A percentile compares a stretch with the other conserved stretches of the same genome.
phyloP scores from a whole-genome alignment of 2,888 invertebrate genomes.

The Perithous albicinctus region DNA sequence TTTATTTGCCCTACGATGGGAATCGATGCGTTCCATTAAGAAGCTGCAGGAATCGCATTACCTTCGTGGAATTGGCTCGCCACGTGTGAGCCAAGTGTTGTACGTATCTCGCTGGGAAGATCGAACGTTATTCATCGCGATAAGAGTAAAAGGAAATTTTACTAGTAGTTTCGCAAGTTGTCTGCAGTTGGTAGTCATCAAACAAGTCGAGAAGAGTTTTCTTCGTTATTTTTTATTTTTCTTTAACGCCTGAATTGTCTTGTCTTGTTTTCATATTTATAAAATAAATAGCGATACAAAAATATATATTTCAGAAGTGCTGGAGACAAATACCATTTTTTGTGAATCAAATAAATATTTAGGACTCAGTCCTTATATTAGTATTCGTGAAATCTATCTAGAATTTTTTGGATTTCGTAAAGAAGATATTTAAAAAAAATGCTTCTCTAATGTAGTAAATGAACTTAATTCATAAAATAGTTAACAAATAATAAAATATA shows the following conservation, averaged over 20 bases:
- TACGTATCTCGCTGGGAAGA: slow-evolving; percentile 16
- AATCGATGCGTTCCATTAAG: slow-evolving; percentile 82
- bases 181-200: background rate
- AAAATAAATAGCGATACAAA: too few species aligned
- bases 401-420: too few species aligned
- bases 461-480: too few species aligned
- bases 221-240: background rate
- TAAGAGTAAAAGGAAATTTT: background rate
- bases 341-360: too few species aligned
- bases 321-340: too few species aligned
- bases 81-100: slow-evolving; percentile 55
- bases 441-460: too few species aligned
- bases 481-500: too few species aligned
- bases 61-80: slow-evolving; percentile 76
- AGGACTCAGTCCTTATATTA: too few species aligned
- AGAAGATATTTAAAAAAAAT: too few species aligned
- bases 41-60: slow-evolving; percentile 75
- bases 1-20: slow-evolving; percentile 80
- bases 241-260: background rate
- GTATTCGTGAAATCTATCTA: too few species aligned
- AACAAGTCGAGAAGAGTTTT: background rate
- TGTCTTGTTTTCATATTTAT: too few species aligned
- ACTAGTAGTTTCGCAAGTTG: slow-evolving; percentile 5
- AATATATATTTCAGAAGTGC: too few species aligned
- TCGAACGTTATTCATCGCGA: slow-evolving; percentile 35